These are phyloP conservation scores for Sphaerophoria rueppellii DNA, from an alignment of 2,888 invertebrate species.

Conservation along the genomic window DNA sequence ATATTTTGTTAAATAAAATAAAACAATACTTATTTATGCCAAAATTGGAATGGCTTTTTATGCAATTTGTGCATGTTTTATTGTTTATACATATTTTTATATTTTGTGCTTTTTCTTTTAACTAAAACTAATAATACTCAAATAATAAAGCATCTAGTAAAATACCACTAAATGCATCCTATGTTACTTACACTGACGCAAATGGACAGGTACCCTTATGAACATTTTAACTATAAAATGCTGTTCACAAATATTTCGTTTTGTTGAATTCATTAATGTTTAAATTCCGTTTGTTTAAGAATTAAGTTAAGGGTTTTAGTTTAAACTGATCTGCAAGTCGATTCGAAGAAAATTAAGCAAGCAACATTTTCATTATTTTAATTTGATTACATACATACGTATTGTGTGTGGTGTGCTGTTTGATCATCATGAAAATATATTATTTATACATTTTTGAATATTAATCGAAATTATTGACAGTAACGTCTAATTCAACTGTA, in stretches of 20 bases:
- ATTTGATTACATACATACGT: too few relatives aligned
- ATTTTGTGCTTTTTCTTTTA: neutral
- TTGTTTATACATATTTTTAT: neutral
- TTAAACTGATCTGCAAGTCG: neutral
- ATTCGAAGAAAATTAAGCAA: slow-evolving; percentile 38
- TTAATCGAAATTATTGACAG: too few relatives aligned
- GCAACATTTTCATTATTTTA: neutral
- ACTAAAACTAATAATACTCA: slow-evolving; percentile 14
- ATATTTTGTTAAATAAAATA: too few relatives aligned
- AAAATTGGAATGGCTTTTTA: neutral
- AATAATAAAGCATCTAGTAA: slow-evolving; percentile 81
- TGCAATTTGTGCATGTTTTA: neutral
- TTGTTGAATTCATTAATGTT: neutral
- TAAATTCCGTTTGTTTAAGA: neutral
- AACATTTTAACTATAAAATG: neutral
- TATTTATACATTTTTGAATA: too few relatives aligned
- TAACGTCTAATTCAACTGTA: too few relatives aligned
- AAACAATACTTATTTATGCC: neutral
- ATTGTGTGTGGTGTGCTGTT: too few relatives aligned
- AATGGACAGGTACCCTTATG: slow-evolving; percentile 92
- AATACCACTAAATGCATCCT: slow-evolving; percentile 94
- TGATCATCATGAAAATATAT: too few relatives aligned
- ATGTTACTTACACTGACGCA: slow-evolving; percentile 97
- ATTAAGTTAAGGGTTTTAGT: neutral
- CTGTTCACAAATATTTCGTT: too few relatives aligned